Evolutionary conservation across 2,888 invertebrate species (phyloP).

Genomic region (Brassicogethes aeneus): DNA sequence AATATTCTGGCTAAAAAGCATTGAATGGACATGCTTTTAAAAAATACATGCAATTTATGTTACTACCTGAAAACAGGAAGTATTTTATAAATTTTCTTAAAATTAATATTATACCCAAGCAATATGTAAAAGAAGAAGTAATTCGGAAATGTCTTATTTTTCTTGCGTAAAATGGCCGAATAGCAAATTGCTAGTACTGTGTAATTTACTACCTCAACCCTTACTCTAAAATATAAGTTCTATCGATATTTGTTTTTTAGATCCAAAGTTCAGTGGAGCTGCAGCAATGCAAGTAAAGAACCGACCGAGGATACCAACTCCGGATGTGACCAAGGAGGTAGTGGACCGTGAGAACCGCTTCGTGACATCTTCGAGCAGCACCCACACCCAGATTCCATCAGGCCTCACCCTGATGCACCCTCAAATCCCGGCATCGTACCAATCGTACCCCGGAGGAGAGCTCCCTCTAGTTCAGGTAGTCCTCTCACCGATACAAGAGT

Average conservation of each 20-base stretch:
- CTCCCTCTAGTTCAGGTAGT: constrained; percentile 69
- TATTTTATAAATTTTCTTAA: too few species aligned
- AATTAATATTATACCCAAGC: too few species aligned
- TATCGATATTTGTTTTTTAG: constrained; percentile 11
- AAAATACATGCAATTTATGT: too few species aligned
- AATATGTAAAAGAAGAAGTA: too few species aligned
- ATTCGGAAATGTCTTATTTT: too few species aligned
- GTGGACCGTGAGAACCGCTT: constrained; percentile 62
- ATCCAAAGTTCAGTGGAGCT: constrained; percentile 58
- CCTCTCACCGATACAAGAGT: constrained; percentile 76
- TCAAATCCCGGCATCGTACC: constrained; percentile 36
- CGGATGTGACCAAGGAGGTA: constrained; percentile 76
- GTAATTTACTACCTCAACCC: too few species aligned
- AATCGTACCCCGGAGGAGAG: constrained; percentile 46
- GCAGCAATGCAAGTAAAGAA: constrained; percentile 63
- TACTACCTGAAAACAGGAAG: too few species aligned
- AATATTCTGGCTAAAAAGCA: too few species aligned
- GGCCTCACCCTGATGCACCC: constrained; percentile 65
- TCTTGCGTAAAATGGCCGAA: too few species aligned
- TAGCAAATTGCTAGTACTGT: too few species aligned
- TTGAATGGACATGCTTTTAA: too few species aligned
- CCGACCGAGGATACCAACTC: constrained; percentile 82
- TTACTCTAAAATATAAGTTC: too few species aligned
- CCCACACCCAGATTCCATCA: constrained; percentile 26
- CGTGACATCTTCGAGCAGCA: constrained; percentile 35